Evolutionary conservation across 2,888 invertebrate genomes (phyloP).

Genomic region (Ypsolopha sequella): DNA sequence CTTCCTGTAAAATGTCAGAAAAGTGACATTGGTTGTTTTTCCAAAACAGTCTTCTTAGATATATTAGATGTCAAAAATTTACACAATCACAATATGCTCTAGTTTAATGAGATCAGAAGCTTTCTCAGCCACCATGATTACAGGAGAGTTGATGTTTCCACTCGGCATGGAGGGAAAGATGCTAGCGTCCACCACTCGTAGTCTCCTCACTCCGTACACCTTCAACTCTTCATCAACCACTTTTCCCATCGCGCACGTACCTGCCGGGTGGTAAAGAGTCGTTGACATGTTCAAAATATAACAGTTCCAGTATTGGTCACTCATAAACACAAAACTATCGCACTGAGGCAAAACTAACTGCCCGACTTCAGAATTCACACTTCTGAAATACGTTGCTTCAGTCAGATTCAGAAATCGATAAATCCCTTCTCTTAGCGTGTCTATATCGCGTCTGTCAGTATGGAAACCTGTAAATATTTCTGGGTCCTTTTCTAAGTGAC

Average conservation of each 20-base stretch:
- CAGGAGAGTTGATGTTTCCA: background rate
- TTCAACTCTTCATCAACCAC: constrained; percentile 5
- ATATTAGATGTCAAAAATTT: too few species aligned
- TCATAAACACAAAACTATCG: constrained; percentile 1
- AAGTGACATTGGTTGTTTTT: too few species aligned
- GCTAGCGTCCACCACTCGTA: constrained; percentile 5
- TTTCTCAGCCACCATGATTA: constrained; percentile 6
- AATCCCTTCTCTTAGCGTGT: background rate
- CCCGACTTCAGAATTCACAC: background rate
- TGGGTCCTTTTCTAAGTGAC: background rate
- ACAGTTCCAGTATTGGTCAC: constrained; percentile 6
- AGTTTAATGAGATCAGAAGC: constrained; percentile 6
- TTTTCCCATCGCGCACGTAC: constrained; percentile 6
- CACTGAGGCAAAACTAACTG: constrained; percentile 2
- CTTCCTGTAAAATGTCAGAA: too few species aligned
- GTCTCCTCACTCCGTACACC: constrained; percentile 3
- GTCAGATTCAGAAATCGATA: background rate
- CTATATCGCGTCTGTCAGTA: background rate
- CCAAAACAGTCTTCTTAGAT: too few species aligned
- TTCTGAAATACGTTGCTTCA: constrained; percentile 1
- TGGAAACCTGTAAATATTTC: background rate
- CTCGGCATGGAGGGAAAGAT: background rate
- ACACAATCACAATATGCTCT: background rate
- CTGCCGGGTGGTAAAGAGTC: background rate
- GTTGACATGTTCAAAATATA: constrained; percentile 1